Conservation (phyloP, 1,140 invertebrate species). For the Diuraphis noxia region DNA sequence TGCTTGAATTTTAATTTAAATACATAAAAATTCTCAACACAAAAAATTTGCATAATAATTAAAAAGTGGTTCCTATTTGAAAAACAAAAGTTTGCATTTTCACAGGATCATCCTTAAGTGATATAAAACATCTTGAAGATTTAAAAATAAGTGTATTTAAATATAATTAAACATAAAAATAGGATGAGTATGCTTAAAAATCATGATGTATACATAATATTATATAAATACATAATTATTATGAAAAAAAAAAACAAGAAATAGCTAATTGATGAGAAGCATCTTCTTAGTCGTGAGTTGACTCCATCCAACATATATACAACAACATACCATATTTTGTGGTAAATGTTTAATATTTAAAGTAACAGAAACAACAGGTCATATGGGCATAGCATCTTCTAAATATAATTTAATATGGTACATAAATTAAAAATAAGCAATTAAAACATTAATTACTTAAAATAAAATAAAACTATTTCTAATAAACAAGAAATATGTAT, state of each 20-base stretch:
- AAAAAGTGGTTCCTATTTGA: too few species aligned
- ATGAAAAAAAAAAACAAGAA: not conserved
- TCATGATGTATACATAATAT: too few species aligned
- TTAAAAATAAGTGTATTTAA: too few species aligned
- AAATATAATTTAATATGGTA: not conserved
- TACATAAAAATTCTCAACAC: too few species aligned
- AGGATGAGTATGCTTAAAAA: too few species aligned
- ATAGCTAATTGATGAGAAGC: not conserved
- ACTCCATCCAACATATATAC: not conserved
- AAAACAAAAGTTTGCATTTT: too few species aligned
- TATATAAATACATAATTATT: not conserved
- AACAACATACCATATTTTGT: not conserved
- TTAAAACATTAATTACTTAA: constrained; percentile 5
- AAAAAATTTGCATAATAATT: too few species aligned
- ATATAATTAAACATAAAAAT: too few species aligned
- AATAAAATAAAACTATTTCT: not conserved
- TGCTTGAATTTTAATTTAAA: too few species aligned
- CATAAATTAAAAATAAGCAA: not conserved
- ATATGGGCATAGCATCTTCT: not conserved
- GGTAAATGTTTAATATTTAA: not conserved
- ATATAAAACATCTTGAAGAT: too few species aligned
- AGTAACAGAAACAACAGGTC: not conserved
- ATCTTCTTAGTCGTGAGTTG: not conserved
- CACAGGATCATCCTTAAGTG: too few species aligned
- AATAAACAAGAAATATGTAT: constrained; percentile 5